Base-by-base conservation (phyloP, 1,140 invertebrate species). In the Nymphalis io region DNA sequence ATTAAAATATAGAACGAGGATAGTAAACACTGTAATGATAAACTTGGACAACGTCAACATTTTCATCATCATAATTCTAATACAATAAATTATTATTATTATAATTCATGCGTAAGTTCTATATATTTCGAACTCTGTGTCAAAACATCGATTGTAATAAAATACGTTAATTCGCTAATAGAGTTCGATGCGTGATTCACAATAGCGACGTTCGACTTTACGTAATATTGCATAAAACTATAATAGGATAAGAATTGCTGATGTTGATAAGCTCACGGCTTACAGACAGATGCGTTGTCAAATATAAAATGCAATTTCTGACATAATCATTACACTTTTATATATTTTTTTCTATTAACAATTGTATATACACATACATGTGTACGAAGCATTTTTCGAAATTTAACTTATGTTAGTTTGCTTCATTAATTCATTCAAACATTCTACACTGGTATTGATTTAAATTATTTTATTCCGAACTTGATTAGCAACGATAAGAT, bases 111-210 rank as follows among this genome's bases (percentile, higher is more conserved):
- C 10, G 46, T 51, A 10, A 15, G 12, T 2, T 68, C 66, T 65
- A 60, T 18, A 39, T 13, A 11, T 71, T 59, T 20, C 8, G 38
- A 68, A 20, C 3, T 55, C 64, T 73, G 27, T 46, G 18, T 3
- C 48, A 73, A 66, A n/a, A 63, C 55, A 51, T 68, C 23, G 42
- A 63, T 67, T 53, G 33, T 40, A 23, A 53, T 27, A 39, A 51
- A 73, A 64, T 69, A 20, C 63, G 68, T 74, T 74, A 74, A 74
- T 74, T 71, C 64, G 73, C 61, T 64, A 68, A 74, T 64, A 67
- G 42, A 58, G 23, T 60, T 48, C 33, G 44, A 23, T 44, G 51
- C 68, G 73, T 71, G 68, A 71, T 57, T 21, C 13, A 68, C 53
- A 64, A 64, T 46, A 39, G 55, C 21, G 40, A 27, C 1, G 12